Evolutionary conservation across 2,113 vertebrate species (phyloP).

Genomic region (Chloebia gouldiae): DNA sequence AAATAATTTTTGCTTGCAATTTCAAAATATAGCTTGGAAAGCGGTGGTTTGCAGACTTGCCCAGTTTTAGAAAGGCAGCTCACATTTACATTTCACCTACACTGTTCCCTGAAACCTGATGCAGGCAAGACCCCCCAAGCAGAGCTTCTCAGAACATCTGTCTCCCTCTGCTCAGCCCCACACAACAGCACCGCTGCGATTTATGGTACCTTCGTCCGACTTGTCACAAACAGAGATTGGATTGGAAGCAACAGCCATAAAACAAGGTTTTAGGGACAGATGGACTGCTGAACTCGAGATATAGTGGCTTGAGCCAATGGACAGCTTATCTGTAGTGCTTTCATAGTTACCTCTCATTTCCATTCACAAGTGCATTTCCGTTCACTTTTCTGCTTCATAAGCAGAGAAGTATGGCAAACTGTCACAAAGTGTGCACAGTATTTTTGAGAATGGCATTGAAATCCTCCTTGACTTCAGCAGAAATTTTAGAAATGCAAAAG

Average conservation of each 20-base stretch:
- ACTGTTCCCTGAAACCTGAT: neutral
- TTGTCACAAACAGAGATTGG: conserved; percentile 42
- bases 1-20: neutral
- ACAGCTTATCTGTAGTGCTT: neutral
- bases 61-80: neutral
- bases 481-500: neutral
- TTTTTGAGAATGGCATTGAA: neutral
- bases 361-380: conserved; percentile 23
- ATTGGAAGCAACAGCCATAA: conserved; percentile 26
- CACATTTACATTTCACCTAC: neutral
- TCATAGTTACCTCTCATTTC: conserved; percentile 12
- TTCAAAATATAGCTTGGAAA: neutral
- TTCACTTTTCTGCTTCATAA: neutral
- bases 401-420: neutral
- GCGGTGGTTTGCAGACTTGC: neutral
- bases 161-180: neutral
- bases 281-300: conserved; percentile 14
- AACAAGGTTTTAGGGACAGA: conserved; percentile 40
- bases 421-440: neutral
- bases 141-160: neutral
- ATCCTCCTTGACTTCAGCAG: neutral
- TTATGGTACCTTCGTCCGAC: neutral
- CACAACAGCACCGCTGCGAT: neutral
- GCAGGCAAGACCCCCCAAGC: neutral
- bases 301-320: neutral